Percentiles rank a stretch among this genome's conserved stretches.
phyloP scores from a whole-genome alignment of 2,113 vertebrate species.

The Sphyrna mokarran region DNA sequence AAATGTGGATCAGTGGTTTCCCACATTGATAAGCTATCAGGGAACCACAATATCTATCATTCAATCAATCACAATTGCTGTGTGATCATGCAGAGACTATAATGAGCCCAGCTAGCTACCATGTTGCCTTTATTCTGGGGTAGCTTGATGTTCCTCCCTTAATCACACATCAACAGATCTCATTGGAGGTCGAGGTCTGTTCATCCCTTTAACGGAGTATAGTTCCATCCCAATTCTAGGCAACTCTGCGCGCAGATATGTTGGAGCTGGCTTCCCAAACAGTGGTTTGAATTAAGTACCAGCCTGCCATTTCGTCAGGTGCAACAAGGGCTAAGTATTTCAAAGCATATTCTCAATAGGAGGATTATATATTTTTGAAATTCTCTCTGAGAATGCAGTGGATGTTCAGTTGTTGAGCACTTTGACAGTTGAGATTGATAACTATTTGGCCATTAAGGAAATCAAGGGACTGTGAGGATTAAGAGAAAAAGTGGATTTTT shows the following conservation, averaged over 20 bases:
- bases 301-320: no score
- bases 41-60: no score
- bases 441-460: not conserved
- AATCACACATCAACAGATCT: no score
- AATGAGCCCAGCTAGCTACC: no score
- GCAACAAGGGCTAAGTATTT: no score
- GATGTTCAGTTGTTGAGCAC: not conserved
- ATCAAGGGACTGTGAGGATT: not conserved
- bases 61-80: no score
- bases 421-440: not conserved
- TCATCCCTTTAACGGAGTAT: not conserved
- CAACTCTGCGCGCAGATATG: not conserved
- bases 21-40: no score
- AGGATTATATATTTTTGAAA: not conserved
- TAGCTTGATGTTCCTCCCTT: no score
- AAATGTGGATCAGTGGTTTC: no score
- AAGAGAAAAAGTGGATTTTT: not conserved
- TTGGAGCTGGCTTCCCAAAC: not conserved
- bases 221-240: not conserved
- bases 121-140: no score
- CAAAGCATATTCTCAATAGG: not conserved
- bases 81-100: no score
- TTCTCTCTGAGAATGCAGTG: not conserved
- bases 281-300: not conserved
- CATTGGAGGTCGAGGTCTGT: no score